Evolutionary conservation across 2,113 vertebrate genomes (phyloP), one percentile per base, ranked within the genome.

Genomic region (Callipepla squamata): DNA sequence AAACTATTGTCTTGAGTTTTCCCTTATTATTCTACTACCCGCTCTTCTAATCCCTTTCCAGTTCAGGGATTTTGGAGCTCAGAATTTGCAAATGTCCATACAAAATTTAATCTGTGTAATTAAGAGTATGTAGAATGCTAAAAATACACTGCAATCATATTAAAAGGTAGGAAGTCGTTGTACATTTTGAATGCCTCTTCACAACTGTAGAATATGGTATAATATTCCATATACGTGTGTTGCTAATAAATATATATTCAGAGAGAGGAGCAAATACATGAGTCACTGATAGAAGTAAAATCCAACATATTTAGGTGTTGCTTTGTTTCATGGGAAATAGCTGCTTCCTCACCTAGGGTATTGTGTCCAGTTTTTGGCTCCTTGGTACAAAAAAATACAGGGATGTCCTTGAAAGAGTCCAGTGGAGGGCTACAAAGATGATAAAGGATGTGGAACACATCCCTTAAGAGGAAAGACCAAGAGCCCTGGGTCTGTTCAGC

Each of bases 221-320:
- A 88, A 77, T 72, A 13, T 91, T 91, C 77, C 44, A 78, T 76
- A 90, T 90, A 77, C 79, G 23, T 0, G 0, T n/a, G 22, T 4
- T 77, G 48, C 16, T 81, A 86, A 95, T 87, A 96, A 92, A 85
- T 81, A 69, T 14, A 70, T 58, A 65, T 70, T 58, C 44, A 44
- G 32, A 42, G 78, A 75, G 7, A 90, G 23, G 59, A 83, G 82
- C 3, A 83, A 85, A 61, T 32, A 28, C 53, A 40, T 82, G 30
- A 73, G 17, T 94, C 51, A 51, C 9, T 77, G 13, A 14, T 30
- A 83, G 22, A 9, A 62, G 11, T 58, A 87, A 85, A 91, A 69
- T 45, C 11, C 9, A 17, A 1, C 7, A 58, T 4, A 1, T 79
- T 85, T 73, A 72, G 6, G 44, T 68, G 20, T 67, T 51, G 7